These are phyloP conservation scores for Holotrichia oblita DNA, from an alignment of 1,140 invertebrate species.

Conservation along the genomic window DNA sequence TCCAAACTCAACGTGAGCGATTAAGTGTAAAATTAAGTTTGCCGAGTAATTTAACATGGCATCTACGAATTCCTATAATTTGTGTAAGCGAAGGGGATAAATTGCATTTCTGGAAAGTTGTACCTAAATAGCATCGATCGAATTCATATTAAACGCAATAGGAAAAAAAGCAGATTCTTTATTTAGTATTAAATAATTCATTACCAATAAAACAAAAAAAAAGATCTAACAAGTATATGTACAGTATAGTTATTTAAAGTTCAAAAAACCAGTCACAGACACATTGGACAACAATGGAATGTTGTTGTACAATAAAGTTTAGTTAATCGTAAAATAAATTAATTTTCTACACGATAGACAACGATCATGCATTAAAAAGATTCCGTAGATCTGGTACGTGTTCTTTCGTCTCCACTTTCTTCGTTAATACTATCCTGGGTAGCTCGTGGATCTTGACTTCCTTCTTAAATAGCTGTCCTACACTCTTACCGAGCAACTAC, in stretches of 20 bases:
- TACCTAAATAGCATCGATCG: neutral
- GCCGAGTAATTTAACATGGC: constrained; percentile 70
- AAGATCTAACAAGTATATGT: constrained; percentile 39
- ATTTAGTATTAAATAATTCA: constrained; percentile 28
- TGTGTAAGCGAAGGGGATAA: constrained; percentile 70
- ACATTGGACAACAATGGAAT: constrained; percentile 51
- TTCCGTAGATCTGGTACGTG: constrained; percentile 56
- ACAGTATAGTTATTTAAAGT: constrained; percentile 13
- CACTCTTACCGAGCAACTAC: constrained; percentile 80
- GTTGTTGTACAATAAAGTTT: constrained; percentile 47
- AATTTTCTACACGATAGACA: constrained; percentile 28
- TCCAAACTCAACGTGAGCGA: constrained; percentile 65
- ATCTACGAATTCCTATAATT: constrained; percentile 70
- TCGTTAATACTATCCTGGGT: constrained; percentile 70
- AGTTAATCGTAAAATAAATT: constrained; percentile 32
- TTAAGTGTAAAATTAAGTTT: constrained; percentile 65
- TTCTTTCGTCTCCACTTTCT: constrained; percentile 65
- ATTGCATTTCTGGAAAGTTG: constrained; percentile 71
- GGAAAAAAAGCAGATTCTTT: constrained; percentile 33
- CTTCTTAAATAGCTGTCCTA: constrained; percentile 86
- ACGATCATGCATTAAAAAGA: constrained; percentile 49
- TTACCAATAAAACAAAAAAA: constrained; percentile 39
- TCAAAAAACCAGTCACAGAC: constrained; percentile 36
- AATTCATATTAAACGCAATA: too few species aligned
- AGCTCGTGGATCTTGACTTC: constrained; percentile 86